Conservation (phyloP, 2,888 invertebrate genomes). For the Mesorhabditis belari region DNA sequence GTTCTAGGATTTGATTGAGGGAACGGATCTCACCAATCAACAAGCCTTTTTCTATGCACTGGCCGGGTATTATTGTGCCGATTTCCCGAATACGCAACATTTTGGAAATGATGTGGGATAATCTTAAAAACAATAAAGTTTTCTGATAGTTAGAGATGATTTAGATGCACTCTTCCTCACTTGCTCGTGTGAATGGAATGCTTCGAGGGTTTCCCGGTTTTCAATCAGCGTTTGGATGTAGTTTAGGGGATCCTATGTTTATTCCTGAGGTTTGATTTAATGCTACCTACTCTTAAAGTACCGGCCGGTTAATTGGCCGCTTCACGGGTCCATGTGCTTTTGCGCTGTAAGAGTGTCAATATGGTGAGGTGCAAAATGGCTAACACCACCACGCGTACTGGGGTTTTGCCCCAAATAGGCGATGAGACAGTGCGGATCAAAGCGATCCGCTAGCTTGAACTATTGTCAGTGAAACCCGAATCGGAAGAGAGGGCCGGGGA, state of each 20-base stretch:
- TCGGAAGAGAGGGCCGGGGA: too few relatives aligned
- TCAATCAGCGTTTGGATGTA: not conserved
- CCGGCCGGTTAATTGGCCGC: too few relatives aligned
- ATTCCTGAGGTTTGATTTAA: not conserved
- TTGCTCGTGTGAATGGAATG: not conserved
- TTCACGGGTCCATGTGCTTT: too few relatives aligned
- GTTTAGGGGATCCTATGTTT: not conserved
- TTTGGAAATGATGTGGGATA: not conserved
- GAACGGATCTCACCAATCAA: not conserved
- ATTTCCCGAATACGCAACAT: not conserved
- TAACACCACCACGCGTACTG: too few relatives aligned
- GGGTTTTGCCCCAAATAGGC: too few relatives aligned
- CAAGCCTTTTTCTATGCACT: not conserved
- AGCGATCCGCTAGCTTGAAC: too few relatives aligned
- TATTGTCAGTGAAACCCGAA: too few relatives aligned
- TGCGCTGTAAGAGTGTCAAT: too few relatives aligned
- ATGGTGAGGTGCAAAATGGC: too few relatives aligned
- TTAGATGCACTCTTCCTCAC: not conserved
- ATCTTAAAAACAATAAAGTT: not conserved
- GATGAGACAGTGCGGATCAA: too few relatives aligned
- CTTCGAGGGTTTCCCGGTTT: not conserved
- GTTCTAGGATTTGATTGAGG: not conserved
- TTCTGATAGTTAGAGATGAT: too few relatives aligned
- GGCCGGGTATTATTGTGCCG: not conserved
- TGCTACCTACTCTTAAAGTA: too few relatives aligned